phyloP scores from a whole-genome alignment of 2,888 invertebrate species.

The Phragmatobia fuliginosa region DNA sequence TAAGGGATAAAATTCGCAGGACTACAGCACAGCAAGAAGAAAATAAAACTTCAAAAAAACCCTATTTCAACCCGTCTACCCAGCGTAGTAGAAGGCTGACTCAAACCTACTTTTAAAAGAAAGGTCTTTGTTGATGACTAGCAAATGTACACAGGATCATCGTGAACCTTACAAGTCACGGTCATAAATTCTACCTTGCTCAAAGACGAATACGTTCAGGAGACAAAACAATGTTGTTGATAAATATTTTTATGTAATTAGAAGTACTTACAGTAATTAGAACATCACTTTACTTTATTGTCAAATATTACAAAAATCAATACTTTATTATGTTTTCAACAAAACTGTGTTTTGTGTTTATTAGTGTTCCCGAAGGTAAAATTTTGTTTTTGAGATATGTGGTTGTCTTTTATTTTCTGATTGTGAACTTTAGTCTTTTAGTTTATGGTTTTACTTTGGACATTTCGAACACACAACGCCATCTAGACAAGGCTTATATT shows the following conservation, averaged over 20 bases:
- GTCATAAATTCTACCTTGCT: background rate
- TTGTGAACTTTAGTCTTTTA: background rate
- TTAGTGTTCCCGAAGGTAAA: background rate
- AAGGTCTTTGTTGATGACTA: too few species aligned
- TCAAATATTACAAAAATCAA: background rate
- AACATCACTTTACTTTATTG: background rate
- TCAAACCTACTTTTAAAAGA: too few species aligned
- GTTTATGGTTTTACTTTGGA: too few species aligned
- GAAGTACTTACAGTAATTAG: background rate
- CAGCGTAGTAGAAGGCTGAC: too few species aligned
- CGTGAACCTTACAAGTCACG: background rate
- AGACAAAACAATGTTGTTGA: background rate
- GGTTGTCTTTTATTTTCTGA: background rate
- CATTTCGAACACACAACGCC: too few species aligned
- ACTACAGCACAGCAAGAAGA: too few species aligned
- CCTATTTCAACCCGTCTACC: too few species aligned
- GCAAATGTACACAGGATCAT: background rate
- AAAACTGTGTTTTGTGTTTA: background rate
- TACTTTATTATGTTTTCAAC: background rate
- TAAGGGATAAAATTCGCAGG: too few species aligned
- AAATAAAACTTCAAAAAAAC: too few species aligned
- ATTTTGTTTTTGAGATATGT: background rate
- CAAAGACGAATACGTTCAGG: background rate
- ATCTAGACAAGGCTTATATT: too few species aligned
- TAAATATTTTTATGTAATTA: background rate